These are phyloP conservation scores for Drosophila leontia DNA, from an alignment of 1,140 invertebrate genomes.

Conservation along the genomic window DNA sequence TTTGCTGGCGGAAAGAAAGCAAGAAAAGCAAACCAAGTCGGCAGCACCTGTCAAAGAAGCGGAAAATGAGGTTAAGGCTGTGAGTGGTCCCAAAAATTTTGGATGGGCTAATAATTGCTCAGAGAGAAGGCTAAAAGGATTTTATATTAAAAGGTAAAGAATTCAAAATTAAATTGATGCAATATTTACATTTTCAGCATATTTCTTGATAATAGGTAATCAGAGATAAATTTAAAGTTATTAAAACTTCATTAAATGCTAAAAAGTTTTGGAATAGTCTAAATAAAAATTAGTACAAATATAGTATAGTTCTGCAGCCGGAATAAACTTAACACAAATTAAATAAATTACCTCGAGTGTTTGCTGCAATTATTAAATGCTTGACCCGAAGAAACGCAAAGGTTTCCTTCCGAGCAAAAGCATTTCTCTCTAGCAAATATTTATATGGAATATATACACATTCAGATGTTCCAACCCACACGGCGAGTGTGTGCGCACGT, in stretches of 20 bases:
- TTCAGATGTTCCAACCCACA: conserved; percentile 1
- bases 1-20: conserved; percentile 14
- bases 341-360: conserved; percentile 24
- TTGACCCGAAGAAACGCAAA: conserved; percentile 2
- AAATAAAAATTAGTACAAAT: not conserved
- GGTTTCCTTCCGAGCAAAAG: conserved; percentile 18
- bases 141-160: not conserved
- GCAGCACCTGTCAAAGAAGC: conserved; percentile 47
- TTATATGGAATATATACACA: conserved; percentile 35
- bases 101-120: conserved; percentile 23
- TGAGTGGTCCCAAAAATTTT: conserved; percentile 15
- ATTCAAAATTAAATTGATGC: not conserved
- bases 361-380: conserved; percentile 49
- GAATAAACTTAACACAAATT: not conserved
- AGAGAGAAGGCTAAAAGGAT: not conserved
- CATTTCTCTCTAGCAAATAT: conserved; percentile 50
- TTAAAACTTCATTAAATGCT: too few relatives aligned
- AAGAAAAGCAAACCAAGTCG: conserved; percentile 39
- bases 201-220: not conserved
- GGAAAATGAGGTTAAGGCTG: conserved; percentile 52
- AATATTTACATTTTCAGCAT: not conserved
- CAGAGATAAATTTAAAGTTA: not conserved
- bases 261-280: not conserved
- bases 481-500: conserved; percentile 14
- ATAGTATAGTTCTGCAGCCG: not conserved